A percentile compares a stretch with the other conserved stretches of the same genome.
Conservation (phyloP, 2,113 vertebrate genomes). For the Melanerpes aurifrons region DNA sequence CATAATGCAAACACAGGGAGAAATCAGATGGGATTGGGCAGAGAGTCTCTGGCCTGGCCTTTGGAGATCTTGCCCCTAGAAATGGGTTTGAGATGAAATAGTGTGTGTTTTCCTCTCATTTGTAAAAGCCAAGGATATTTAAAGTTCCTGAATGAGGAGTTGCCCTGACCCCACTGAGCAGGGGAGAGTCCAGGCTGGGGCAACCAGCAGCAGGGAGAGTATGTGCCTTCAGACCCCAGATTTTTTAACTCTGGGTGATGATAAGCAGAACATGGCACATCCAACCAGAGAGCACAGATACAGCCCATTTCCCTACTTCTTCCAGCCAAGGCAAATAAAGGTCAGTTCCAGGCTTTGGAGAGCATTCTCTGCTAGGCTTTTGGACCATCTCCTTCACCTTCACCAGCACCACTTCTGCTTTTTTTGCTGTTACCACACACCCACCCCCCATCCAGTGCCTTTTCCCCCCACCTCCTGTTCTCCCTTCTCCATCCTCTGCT, state of each 20-base stretch:
- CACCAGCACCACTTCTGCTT: not conserved
- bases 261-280: accelerated
- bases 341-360: not conserved
- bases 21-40: not conserved
- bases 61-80: conserved; percentile 17
- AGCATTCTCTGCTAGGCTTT: not conserved
- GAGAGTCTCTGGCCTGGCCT: not conserved
- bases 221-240: not conserved
- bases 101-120: not conserved
- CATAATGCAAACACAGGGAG: not conserved
- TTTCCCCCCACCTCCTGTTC: not conserved
- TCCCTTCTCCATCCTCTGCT: not conserved
- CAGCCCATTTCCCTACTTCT: not conserved
- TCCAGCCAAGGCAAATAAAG: not conserved
- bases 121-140: not conserved
- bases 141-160: not conserved
- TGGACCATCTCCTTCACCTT: not conserved
- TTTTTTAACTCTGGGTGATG: not conserved
- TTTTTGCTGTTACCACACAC: not conserved
- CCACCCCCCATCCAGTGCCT: not conserved
- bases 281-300: not conserved
- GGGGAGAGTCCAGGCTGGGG: not conserved
- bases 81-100: not conserved
- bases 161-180: not conserved
- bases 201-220: accelerated